Percentiles rank a stretch among this genome's conserved stretches.
Conservation (phyloP, 2,797 vertebrate species). For the Cirrhinus molitorella region DNA sequence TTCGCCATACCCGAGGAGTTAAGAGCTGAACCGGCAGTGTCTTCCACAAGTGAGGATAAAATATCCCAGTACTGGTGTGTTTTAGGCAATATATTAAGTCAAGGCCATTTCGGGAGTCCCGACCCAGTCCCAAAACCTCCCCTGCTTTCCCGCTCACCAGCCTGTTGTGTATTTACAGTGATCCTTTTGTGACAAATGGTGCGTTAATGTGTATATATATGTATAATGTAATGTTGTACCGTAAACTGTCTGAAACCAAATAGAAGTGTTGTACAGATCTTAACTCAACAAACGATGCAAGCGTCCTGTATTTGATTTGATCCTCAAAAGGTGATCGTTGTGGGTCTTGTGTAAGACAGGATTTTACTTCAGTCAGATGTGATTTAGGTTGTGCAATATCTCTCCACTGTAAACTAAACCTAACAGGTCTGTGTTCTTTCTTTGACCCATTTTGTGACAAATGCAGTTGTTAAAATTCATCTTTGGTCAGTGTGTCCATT, state of each 20-base stretch:
- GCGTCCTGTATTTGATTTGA: constrained; percentile 60
- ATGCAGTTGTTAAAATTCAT: constrained; percentile 32
- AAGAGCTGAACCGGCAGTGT: constrained; percentile 63
- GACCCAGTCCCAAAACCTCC: constrained; percentile 12
- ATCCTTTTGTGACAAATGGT: constrained; percentile 79
- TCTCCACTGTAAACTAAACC: constrained; percentile 35
- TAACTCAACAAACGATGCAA: constrained; percentile 70
- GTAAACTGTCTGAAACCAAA: constrained; percentile 77
- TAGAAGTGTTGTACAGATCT: constrained; percentile 74
- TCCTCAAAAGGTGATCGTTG: constrained; percentile 74
- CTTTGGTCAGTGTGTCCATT: constrained; percentile 3
- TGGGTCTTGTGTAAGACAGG: constrained; percentile 61
- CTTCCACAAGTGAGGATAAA: constrained; percentile 72
- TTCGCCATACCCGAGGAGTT: constrained; percentile 42
- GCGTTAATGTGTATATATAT: constrained; percentile 71
- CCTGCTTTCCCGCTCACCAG: constrained; percentile 58
- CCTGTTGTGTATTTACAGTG: constrained; percentile 76
- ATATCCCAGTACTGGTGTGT: constrained; percentile 59
- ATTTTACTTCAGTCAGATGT: constrained; percentile 46
- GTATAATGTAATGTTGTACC: constrained; percentile 72
- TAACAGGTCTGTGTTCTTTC: constrained; percentile 42
- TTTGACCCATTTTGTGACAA: constrained; percentile 27
- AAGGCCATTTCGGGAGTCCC: constrained; percentile 60
- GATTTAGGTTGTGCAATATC: constrained; percentile 36
- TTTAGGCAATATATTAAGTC: constrained; percentile 72